phyloP scores from a whole-genome alignment of 2,797 vertebrate genomes.

The Orientallactaga sibirica region DNA sequence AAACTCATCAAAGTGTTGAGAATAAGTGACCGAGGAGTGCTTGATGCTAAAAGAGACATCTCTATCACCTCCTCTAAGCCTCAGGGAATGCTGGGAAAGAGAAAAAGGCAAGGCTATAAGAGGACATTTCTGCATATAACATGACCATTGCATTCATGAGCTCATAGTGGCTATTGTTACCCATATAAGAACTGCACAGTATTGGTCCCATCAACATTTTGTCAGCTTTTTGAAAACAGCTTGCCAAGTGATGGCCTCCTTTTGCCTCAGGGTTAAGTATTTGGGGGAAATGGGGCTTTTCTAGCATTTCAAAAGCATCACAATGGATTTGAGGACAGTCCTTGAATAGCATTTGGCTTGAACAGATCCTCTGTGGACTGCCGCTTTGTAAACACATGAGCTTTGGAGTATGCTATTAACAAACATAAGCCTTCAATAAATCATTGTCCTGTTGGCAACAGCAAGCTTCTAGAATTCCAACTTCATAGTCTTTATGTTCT shows the following conservation, averaged over 20 bases:
- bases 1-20: too few relatives aligned
- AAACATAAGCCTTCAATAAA: conserved; percentile 21
- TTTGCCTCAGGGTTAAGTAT: background rate
- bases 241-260: background rate
- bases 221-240: background rate
- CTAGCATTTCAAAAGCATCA: background rate
- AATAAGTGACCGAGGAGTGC: too few relatives aligned
- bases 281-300: background rate
- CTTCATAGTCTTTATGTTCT: background rate
- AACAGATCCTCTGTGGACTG: background rate
- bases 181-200: too few relatives aligned
- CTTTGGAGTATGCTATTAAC: background rate
- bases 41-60: too few relatives aligned
- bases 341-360: conserved; percentile 21
- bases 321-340: background rate
- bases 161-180: too few relatives aligned
- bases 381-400: background rate
- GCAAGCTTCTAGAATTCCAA: conserved; percentile 28
- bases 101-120: too few relatives aligned
- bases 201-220: too few relatives aligned
- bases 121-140: too few relatives aligned
- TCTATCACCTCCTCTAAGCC: too few relatives aligned
- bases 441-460: background rate
- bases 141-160: too few relatives aligned
- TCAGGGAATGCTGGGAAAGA: too few relatives aligned